phyloP scores from a whole-genome alignment of 2,888 invertebrate species.

The Allolobophora icterica region DNA sequence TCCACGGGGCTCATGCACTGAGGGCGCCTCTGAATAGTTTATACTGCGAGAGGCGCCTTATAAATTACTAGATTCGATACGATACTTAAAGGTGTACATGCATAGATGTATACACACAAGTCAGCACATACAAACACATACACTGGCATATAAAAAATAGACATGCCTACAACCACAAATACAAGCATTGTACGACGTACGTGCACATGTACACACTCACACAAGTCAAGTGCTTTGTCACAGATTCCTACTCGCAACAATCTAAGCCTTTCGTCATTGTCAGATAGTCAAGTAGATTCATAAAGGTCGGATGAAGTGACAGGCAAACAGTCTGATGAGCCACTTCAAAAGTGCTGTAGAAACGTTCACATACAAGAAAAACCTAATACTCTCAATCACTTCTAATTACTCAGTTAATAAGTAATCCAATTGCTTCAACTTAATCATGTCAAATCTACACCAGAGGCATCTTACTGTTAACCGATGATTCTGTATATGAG shows the following conservation, averaged over 20 bases:
- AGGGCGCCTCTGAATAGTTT: no score
- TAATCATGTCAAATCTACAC: neutral
- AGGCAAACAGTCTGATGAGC: neutral
- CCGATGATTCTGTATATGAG: neutral
- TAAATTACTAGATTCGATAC: no score
- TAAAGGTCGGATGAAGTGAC: neutral
- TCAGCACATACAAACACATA: neutral
- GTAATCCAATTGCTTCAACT: neutral
- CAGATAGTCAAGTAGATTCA: neutral
- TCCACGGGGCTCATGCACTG: no score
- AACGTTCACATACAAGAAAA: neutral
- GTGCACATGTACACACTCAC: neutral
- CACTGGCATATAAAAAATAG: neutral
- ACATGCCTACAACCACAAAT: neutral
- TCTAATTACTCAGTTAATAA: conserved; percentile 17
- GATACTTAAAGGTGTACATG: neutral
- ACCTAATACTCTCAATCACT: neutral
- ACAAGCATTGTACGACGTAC: neutral
- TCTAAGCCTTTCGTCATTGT: neutral
- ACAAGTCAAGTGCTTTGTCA: neutral
- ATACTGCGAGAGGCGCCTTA: no score
- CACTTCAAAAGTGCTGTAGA: neutral
- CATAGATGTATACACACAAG: neutral
- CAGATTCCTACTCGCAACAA: neutral
- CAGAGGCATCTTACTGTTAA: neutral